Conservation (phyloP, 2,113 vertebrate species). For the Stigmatopora argus region DNA sequence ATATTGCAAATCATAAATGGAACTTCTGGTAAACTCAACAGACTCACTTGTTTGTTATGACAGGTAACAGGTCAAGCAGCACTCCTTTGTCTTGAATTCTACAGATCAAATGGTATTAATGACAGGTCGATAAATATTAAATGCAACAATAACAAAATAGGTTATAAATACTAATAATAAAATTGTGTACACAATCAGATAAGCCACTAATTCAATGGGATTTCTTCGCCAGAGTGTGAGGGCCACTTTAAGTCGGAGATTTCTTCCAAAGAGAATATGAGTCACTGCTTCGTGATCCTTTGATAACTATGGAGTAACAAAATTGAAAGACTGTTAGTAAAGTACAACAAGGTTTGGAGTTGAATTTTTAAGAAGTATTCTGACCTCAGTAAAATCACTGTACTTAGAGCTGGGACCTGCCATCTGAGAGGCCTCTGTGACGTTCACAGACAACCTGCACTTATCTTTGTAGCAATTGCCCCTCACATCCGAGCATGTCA, state of each 20-base stretch:
- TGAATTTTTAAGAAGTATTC: background rate
- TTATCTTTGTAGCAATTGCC: conserved; percentile 75
- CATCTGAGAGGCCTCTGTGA: conserved; percentile 75
- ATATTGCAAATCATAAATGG: background rate
- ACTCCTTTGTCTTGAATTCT: conserved; percentile 95
- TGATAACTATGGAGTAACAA: conserved; percentile 75
- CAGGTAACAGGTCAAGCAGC: conserved; percentile 90
- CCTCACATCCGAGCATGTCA: conserved; percentile 83
- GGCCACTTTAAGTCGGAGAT: conserved; percentile 90
- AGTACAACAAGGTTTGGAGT: background rate
- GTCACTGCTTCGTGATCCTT: conserved; percentile 95
- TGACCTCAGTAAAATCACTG: conserved; percentile 87
- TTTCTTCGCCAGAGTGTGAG: conserved; percentile 95
- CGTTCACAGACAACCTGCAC: conserved; percentile 76
- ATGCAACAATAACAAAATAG: background rate
- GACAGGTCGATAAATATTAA: background rate
- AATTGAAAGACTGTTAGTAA: background rate
- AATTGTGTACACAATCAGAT: conserved; percentile 82
- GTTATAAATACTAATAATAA: too few species aligned
- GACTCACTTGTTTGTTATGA: conserved; percentile 89
- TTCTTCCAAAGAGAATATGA: conserved; percentile 92
- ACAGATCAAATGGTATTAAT: conserved; percentile 10
- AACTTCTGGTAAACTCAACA: background rate
- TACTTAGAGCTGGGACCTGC: conserved; percentile 82
- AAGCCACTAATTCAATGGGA: conserved; percentile 91